Evolutionary conservation across 2,888 invertebrate species (phyloP).

Genomic region (Orgyia antiqua): DNA sequence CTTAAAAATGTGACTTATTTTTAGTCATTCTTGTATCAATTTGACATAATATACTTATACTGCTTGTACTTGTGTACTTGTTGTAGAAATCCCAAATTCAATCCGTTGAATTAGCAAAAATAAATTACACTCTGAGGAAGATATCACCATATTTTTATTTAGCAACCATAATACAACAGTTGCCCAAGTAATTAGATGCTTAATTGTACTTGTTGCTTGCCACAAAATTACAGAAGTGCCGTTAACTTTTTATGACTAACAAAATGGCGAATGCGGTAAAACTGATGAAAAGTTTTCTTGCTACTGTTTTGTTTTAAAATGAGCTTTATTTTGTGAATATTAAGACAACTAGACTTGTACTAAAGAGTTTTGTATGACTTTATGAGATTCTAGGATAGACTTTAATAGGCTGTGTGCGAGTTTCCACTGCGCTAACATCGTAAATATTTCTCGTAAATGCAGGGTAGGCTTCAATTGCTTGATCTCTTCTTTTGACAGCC

Average conservation of each 20-base stretch:
- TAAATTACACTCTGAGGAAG: no score
- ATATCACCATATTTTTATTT: slow-evolving; percentile 14
- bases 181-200: slow-evolving; percentile 56
- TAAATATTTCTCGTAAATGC: slow-evolving; percentile 61
- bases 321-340: slow-evolving; percentile 27
- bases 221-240: slow-evolving; percentile 55
- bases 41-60: no score
- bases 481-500: slow-evolving; percentile 24
- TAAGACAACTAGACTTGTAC: slow-evolving; percentile 25
- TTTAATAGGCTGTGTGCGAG: slow-evolving; percentile 63
- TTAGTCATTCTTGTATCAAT: no score
- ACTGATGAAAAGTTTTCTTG: slow-evolving; percentile 31
- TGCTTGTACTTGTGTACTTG: no score
- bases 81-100: no score
- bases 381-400: slow-evolving; percentile 62
- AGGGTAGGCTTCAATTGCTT: slow-evolving; percentile 36
- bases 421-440: slow-evolving; percentile 48
- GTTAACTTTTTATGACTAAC: slow-evolving; percentile 72
- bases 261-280: slow-evolving; percentile 56
- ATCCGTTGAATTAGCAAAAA: no score
- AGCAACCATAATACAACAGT: slow-evolving; percentile 22
- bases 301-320: slow-evolving; percentile 26
- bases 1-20: no score
- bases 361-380: slow-evolving; percentile 34
- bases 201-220: slow-evolving; percentile 68